Evolutionary conservation across 2,113 vertebrate genomes (phyloP), one percentile per base, ranked within the genome.

Genomic region (Cnemophilus loriae): DNA sequence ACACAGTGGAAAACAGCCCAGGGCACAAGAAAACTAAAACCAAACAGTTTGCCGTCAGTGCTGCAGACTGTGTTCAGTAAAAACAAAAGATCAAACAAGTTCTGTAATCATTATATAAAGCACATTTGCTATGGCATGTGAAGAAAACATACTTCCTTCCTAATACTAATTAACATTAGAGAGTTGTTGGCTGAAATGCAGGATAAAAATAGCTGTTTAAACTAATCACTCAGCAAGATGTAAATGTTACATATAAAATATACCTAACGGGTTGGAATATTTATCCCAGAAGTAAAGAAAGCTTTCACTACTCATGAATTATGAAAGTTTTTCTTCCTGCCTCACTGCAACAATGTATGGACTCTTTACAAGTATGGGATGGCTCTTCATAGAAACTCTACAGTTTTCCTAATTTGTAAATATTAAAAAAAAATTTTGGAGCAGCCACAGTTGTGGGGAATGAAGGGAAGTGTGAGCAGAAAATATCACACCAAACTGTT

Each of bases 11-110:
- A 97, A 97, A 98, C 96, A 97, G 93, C 97, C 95, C 75, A 80
- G 97, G 98, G 98, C 96, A 96, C 94, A 93, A 95, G 97, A 88
- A 96, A 97, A 98, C 95, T 97, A 87, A 97, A 97, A 96, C 95
- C 93, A 94, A 97, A 94, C 92, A 96, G 84, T 94, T 97, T 97
- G 96, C 97, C 89, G 21, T 79, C 90, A 95, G 97, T 95, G 93
- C 93, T 93, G 39, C 44, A 85, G 97, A 97, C 95, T 96, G 74
- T 91, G 89, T 91, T 96, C 93, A 89, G 96, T 96, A 97, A 96
- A 95, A 96, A 97, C 94, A 95, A 92, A 89, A 90, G 96, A 97
- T 95, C 93, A 95, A 95, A 96, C 77, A 95, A 97, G 92, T 94
- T 90, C 53, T 89, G 93, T 93, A 89, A 79, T 55, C 41, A 89